These are phyloP conservation scores for Balaeniceps rex DNA, from an alignment of 2,113 vertebrate species.

Conservation along the genomic window DNA sequence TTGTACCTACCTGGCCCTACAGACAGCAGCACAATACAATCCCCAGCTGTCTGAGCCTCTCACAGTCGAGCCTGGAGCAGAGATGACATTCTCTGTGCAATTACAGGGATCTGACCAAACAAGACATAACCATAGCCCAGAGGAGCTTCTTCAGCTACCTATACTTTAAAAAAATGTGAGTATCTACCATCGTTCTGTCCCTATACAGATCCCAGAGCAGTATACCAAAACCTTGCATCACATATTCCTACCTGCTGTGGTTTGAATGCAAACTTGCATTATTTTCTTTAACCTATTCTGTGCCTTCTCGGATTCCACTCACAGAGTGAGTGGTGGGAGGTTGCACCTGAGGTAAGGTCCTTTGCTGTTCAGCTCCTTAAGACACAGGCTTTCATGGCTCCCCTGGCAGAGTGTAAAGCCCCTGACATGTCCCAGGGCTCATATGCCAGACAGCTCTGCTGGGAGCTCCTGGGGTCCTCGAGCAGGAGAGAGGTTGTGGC, in stretches of 20 bases:
- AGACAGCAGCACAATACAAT: neutral
- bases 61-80: neutral
- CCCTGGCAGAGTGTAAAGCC: neutral
- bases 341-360: neutral
- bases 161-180: neutral
- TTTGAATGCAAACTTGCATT: neutral
- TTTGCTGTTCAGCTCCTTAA: neutral
- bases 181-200: neutral
- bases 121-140: neutral
- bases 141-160: neutral
- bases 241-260: neutral
- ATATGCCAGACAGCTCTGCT: neutral
- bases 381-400: neutral
- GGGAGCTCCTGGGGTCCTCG: neutral
- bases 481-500: neutral
- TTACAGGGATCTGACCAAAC: neutral
- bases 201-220: neutral
- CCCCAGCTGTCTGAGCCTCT: neutral
- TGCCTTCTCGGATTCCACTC: neutral
- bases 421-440: neutral
- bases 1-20: neutral
- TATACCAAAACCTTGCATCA: accelerated
- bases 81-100: neutral
- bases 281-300: neutral
- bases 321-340: accelerated